phyloP scores from a whole-genome alignment of 1,140 invertebrate genomes.

The Aricia agestis region DNA sequence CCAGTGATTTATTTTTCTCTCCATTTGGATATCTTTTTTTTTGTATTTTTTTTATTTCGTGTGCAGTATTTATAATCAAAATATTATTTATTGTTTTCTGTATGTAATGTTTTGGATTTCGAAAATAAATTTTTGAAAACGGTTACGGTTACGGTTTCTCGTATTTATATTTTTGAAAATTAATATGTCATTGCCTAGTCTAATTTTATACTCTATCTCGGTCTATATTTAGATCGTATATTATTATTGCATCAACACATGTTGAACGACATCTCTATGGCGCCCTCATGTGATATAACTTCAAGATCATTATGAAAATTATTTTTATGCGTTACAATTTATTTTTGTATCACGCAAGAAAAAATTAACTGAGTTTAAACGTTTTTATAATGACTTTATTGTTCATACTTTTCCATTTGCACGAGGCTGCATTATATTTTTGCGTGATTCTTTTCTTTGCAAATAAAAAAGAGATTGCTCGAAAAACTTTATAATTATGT shows the following conservation, averaged over 20 bases:
- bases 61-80: no score
- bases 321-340: neutral
- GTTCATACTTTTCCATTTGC: neutral
- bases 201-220: slow-evolving; percentile 13
- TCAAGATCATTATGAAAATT: slow-evolving; percentile 1
- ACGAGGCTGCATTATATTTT: neutral
- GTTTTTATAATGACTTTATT: neutral
- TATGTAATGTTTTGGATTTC: no score
- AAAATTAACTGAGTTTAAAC: neutral
- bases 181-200: neutral
- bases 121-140: no score
- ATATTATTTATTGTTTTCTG: no score
- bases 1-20: no score
- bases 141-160: no score
- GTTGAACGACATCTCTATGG: slow-evolving; percentile 11
- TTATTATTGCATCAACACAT: slow-evolving; percentile 5
- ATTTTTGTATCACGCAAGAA: neutral
- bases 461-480: neutral
- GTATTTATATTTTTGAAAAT: neutral
- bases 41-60: no score
- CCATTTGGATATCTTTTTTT: no score
- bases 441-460: neutral
- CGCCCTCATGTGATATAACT: slow-evolving; percentile 6
- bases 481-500: neutral
- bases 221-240: slow-evolving; percentile 24